Evolutionary conservation across 2,797 vertebrate genomes (phyloP), one percentile per base, ranked within the genome.

Genomic region (Enteromius treurensis): DNA sequence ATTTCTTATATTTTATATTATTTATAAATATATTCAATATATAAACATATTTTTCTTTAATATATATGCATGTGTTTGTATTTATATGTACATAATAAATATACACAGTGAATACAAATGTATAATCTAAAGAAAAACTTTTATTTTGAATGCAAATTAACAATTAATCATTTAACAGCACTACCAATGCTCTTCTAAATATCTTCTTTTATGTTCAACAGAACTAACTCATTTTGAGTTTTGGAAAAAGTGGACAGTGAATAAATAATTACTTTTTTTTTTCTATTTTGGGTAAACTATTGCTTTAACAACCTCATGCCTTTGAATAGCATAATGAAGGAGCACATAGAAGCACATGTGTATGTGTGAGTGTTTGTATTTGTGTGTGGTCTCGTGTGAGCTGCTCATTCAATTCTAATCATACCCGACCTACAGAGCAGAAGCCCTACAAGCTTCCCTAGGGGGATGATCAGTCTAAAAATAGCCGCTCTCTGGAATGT

Each of bases 401-500:
- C 64, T 73, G 45, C 71, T 83, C 78, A 76, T 77, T 79, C 40
- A 19, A 51, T 78, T 65, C 69, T 64, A 77, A 83, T 67, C 74
- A 80, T 26, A 77, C 71, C 49, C 34, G n/a, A 65, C 64, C 47
- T 23, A 67, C 70, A 68, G 70, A 85, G 79, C 76, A 75, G 71
- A 84, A 73, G 60, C 79, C 55, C 74, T 29, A 65, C 64, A 60
- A 73, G 71, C 69, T 10, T 80, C 81, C 75, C 71, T 70, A 32
- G 55, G 34, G 81, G 55, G 67, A 49, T 17, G 58, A 45, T n/a
- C 2, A 15, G 26, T 29, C 84, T 86, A 83, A 88, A 87, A 86
- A 88, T 87, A 88, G 68, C 71, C 34, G 2, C 26, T 71, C 78
- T 75, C 58, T 85, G 80, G 85, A 85, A 87, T 85, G 79, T 83